Conservation (phyloP, 2,113 vertebrate species). For the Rhadina sibilatrix region DNA sequence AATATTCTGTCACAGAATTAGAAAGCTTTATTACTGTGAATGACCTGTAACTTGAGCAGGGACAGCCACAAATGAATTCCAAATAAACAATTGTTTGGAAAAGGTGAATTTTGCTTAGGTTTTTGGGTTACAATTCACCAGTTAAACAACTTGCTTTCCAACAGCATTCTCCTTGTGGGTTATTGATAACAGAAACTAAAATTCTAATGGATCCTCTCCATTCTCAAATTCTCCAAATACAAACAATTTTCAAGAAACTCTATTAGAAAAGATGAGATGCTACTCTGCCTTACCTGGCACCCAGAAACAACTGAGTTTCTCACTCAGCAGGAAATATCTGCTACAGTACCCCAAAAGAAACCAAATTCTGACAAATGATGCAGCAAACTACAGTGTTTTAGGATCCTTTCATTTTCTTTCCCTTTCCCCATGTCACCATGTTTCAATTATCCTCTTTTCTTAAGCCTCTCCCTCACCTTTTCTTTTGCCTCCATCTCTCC, state of each 20-base stretch:
- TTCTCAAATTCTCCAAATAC: neutral
- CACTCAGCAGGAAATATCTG: neutral
- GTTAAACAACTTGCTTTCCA: neutral
- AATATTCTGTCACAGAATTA: conserved; percentile 29
- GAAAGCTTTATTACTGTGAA: conserved; percentile 14
- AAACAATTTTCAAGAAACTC: neutral
- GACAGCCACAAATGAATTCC: neutral
- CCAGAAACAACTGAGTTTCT: too few species aligned
- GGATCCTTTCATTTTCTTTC: neutral
- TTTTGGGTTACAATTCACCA: neutral
- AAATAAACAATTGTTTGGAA: neutral
- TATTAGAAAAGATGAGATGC: neutral
- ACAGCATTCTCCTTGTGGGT: neutral
- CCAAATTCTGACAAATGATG: neutral
- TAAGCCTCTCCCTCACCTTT: neutral
- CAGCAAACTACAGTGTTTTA: neutral
- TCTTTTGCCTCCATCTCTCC: neutral
- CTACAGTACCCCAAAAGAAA: neutral
- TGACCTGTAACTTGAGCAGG: neutral
- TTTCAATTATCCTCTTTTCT: neutral
- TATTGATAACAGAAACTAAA: neutral
- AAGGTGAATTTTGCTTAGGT: neutral
- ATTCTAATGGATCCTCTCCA: neutral
- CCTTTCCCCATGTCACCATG: neutral
- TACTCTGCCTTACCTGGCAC: neutral